Conservation (phyloP, 2,888 invertebrate species). For the Rhogogaster chlorosoma region DNA sequence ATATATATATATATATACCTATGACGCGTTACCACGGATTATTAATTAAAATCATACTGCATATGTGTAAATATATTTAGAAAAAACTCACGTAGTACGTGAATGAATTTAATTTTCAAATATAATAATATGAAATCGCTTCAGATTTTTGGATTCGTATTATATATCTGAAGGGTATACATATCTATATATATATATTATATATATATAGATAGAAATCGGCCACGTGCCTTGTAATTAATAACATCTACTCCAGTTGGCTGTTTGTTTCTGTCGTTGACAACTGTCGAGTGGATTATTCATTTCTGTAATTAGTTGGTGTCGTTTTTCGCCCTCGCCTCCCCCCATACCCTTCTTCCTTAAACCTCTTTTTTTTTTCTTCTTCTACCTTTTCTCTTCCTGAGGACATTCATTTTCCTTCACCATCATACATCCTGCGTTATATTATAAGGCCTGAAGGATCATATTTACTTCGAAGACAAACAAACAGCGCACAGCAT, state of each 20-base stretch:
- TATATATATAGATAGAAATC: neutral
- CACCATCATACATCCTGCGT: neutral
- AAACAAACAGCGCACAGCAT: constrained; percentile 19
- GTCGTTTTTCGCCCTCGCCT: neutral
- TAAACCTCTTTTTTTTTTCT: neutral
- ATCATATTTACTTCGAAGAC: neutral
- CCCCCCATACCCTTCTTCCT: neutral
- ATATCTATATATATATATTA: neutral
- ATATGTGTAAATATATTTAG: constrained; percentile 17
- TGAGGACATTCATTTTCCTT: neutral
- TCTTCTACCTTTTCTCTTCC: neutral
- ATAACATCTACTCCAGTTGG: neutral
- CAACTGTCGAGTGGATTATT: constrained; percentile 3
- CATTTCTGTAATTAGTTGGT: constrained; percentile 25
- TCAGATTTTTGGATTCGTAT: neutral
- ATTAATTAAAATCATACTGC: neutral
- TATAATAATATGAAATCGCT: neutral
- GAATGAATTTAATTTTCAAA: too few species aligned
- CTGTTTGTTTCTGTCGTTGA: constrained; percentile 30
- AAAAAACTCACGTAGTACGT: neutral
- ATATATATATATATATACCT: too few species aligned
- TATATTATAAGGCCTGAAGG: neutral
- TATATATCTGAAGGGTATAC: neutral
- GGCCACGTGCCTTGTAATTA: constrained; percentile 16
- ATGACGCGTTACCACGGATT: constrained; percentile 2